phyloP scores from a whole-genome alignment of 2,113 vertebrate species.

The Indri indri region DNA sequence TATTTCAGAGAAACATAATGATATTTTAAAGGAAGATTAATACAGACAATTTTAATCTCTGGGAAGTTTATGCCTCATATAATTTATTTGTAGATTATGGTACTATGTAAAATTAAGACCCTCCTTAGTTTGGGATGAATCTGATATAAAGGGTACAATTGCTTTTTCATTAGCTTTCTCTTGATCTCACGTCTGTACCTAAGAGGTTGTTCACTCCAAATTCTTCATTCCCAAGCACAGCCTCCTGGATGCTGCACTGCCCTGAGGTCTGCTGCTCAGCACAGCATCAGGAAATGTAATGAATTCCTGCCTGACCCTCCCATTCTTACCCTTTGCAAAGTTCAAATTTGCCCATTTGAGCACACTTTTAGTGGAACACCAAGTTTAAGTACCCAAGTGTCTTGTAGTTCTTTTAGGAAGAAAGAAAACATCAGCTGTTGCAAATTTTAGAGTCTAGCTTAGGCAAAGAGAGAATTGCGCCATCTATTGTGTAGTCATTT shows the following conservation, averaged over 20 bases:
- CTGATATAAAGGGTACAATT: neutral
- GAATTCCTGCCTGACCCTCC: too few species aligned
- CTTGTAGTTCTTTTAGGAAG: neutral
- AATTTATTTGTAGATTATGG: conserved; percentile 19
- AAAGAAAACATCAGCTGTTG: neutral
- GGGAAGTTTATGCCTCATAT: neutral
- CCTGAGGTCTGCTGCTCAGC: neutral
- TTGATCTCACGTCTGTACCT: neutral
- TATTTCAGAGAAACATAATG: conserved; percentile 10
- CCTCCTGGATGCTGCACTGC: fast-evolving
- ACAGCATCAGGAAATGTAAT: neutral
- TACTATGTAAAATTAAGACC: neutral
- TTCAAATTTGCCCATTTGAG: neutral
- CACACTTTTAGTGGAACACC: neutral
- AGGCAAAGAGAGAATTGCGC: neutral
- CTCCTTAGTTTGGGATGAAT: neutral
- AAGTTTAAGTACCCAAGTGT: neutral
- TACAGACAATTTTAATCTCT: neutral
- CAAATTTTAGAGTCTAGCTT: neutral
- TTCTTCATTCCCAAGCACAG: neutral
- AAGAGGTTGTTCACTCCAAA: neutral
- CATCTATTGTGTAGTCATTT: neutral
- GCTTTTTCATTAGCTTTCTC: neutral
- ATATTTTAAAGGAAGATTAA: conserved; percentile 25
- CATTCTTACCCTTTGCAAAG: neutral